A percentile compares a stretch with the other conserved stretches of the same genome.
Evolutionary conservation across 2,888 invertebrate species (phyloP).

Genomic region (Megastigmus dorsalis): DNA sequence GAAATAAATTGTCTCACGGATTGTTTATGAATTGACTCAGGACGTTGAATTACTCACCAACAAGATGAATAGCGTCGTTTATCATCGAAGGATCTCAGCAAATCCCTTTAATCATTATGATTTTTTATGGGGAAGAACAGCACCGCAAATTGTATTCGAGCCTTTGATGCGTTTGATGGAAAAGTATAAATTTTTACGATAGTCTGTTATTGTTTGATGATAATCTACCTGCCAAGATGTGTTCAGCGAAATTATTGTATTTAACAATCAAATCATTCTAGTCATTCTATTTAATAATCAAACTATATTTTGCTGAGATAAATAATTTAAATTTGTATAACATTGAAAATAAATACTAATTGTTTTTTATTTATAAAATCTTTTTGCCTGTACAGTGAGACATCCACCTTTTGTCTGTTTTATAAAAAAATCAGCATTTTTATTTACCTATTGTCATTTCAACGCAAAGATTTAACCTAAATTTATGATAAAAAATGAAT

Average conservation of each 20-base stretch:
- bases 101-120: slow-evolving; percentile 69
- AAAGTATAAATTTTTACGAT: slow-evolving; percentile 57
- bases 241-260: slow-evolving; percentile 43
- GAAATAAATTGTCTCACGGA: no score
- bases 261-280: slow-evolving; percentile 51
- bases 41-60: slow-evolving; percentile 61
- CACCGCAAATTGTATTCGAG: slow-evolving; percentile 63
- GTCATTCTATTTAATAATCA: no score
- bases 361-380: no score
- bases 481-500: no score
- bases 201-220: not conserved
- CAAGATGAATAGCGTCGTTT: slow-evolving; percentile 62
- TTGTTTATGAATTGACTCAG: slow-evolving; percentile 52
- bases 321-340: no score
- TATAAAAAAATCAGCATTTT: no score
- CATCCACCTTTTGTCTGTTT: no score
- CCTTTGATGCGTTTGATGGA: slow-evolving; percentile 64
- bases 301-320: no score
- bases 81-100: slow-evolving; percentile 60
- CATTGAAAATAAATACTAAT: no score
- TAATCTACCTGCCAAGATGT: slow-evolving; percentile 30
- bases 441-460: no score
- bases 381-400: no score
- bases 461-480: no score
- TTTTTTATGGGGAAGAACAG: slow-evolving; percentile 68